Base-by-base conservation (phyloP, 2,113 vertebrate species). In the Girardinichthys multiradiatus region DNA sequence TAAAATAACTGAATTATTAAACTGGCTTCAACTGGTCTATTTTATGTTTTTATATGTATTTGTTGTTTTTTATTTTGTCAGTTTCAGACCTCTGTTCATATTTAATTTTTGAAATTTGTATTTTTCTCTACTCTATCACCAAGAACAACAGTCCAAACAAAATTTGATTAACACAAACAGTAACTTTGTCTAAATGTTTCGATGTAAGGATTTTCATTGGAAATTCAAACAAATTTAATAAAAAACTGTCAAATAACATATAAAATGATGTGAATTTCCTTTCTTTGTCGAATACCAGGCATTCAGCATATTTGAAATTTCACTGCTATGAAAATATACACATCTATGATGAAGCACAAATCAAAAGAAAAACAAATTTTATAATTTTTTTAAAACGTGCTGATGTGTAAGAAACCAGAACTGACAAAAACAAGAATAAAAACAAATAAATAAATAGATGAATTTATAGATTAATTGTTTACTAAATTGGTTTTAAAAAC, bases 201-300 rank as follows among this genome's bases (percentile, higher is more conserved):
- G 37, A 14, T 39, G 37, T n/a, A n/a, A n/a, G n/a, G n/a, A n/a
- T n/a, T n/a, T n/a, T n/a, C n/a, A n/a, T n/a, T n/a, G n/a, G n/a
- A n/a, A n/a, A n/a, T n/a, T n/a, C n/a, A n/a, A n/a, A n/a, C n/a
- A n/a, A n/a, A n/a, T n/a, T n/a, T n/a, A n/a, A n/a, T n/a, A n/a
- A n/a, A n/a, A n/a, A n/a, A n/a, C n/a, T n/a, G n/a, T n/a, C n/a
- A n/a, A n/a, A n/a, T n/a, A n/a, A n/a, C n/a, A n/a, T n/a, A n/a
- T n/a, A n/a, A n/a, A n/a, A n/a, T n/a, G n/a, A n/a, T n/a, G n/a
- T n/a, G n/a, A n/a, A n/a, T n/a, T n/a, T n/a, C n/a, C n/a, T n/a
- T n/a, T n/a, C n/a, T n/a, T n/a, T 70, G 33, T 61, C 64, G 4
- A 57, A 48, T 57, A 72, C 39, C 10, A 58, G n/a, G n/a, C n/a